These are phyloP conservation scores for Horisme vitalbata DNA, from an alignment of 2,888 invertebrate species.

Conservation along the genomic window DNA sequence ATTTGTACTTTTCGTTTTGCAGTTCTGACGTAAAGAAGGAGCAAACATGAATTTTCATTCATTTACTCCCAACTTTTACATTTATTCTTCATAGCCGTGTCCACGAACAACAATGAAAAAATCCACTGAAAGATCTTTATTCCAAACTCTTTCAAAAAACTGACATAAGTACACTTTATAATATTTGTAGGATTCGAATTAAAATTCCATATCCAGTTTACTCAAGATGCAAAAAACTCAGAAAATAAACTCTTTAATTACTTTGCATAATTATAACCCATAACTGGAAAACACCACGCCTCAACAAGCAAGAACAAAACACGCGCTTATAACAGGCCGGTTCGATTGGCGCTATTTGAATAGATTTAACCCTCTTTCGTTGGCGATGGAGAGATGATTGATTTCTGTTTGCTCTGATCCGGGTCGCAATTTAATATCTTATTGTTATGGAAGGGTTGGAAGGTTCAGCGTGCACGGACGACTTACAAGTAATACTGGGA, in stretches of 20 bases:
- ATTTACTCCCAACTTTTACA: too few relatives aligned
- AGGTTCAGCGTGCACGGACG: slow-evolving; percentile 8
- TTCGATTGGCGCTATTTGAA: slow-evolving; percentile 69
- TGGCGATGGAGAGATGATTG: slow-evolving; percentile 75
- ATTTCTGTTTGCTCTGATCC: slow-evolving; percentile 77
- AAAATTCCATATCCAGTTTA: too few relatives aligned
- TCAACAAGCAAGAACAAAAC: slow-evolving; percentile 18
- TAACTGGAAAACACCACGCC: slow-evolving; percentile 11
- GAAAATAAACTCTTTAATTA: not conserved
- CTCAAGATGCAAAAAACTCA: too few relatives aligned
- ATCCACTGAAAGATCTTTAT: too few relatives aligned
- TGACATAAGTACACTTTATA: too few relatives aligned
- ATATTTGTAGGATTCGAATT: too few relatives aligned
- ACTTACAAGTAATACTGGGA: slow-evolving; percentile 1
- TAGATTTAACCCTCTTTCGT: slow-evolving; percentile 72
- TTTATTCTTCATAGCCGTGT: too few relatives aligned
- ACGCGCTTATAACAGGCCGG: slow-evolving; percentile 36
- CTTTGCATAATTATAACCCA: not conserved
- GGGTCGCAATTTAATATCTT: slow-evolving; percentile 76
- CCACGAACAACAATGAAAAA: too few relatives aligned
- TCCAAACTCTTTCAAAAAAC: too few relatives aligned
- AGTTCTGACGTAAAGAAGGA: too few relatives aligned
- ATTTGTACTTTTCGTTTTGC: too few relatives aligned
- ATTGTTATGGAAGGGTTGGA: slow-evolving; percentile 62
- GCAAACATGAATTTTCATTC: too few relatives aligned